These are phyloP conservation scores for Dicentrarchus labrax DNA, from an alignment of 2,113 vertebrate species.

Conservation along the genomic window DNA sequence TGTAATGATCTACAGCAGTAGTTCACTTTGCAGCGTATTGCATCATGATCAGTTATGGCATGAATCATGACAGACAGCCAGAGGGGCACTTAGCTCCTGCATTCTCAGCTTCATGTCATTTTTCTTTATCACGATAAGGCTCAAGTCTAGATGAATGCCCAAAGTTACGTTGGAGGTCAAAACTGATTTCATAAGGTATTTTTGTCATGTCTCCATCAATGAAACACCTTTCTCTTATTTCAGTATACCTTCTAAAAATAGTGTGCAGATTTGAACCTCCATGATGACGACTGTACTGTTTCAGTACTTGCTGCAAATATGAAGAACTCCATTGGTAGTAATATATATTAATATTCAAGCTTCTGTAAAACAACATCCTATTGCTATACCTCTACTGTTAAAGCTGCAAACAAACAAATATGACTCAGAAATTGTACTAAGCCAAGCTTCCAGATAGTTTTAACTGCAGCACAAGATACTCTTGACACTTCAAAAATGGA, in stretches of 20 bases:
- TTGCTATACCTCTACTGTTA: neutral
- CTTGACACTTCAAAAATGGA: no score
- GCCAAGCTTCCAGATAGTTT: no score
- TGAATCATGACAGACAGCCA: conserved; percentile 59
- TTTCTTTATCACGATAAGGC: conserved; percentile 15
- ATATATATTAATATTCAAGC: neutral
- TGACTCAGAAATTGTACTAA: neutral
- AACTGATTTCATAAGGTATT: conserved; percentile 9
- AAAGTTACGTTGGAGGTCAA: conserved; percentile 1
- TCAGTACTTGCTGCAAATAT: neutral
- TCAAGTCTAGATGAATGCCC: neutral
- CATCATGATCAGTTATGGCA: conserved; percentile 65
- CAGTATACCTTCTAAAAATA: neutral
- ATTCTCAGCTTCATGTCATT: conserved; percentile 28
- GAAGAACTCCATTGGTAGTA: neutral
- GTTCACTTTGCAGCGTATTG: conserved; percentile 67
- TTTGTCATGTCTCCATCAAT: conserved; percentile 13
- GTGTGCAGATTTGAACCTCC: neutral
- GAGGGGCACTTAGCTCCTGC: conserved; percentile 44
- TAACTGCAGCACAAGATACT: no score
- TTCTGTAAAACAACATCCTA: neutral
- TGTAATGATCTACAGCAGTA: conserved; percentile 53
- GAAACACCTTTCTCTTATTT: neutral
- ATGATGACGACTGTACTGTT: neutral
- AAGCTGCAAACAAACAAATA: neutral